phyloP scores from a whole-genome alignment of 1,140 invertebrate genomes.

The Ylistrum balloti region DNA sequence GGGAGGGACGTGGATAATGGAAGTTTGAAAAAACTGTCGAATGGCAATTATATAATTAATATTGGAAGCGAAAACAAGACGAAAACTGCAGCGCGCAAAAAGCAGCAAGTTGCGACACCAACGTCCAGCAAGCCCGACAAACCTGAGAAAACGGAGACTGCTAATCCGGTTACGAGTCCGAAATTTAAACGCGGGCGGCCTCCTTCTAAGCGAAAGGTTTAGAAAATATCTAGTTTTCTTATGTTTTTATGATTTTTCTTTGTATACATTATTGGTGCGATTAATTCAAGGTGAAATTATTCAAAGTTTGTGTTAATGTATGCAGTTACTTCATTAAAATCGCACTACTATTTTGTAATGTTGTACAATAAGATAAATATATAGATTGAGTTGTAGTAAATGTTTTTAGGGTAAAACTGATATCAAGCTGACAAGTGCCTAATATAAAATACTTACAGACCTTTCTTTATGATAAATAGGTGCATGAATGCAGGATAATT shows the following conservation, averaged over 20 bases:
- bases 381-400: too few relatives aligned
- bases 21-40: conserved; percentile 59
- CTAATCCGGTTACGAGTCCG: conserved; percentile 21
- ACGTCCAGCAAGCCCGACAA: conserved; percentile 42
- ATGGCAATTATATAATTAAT: conserved; percentile 60
- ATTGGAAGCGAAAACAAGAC: conserved; percentile 43
- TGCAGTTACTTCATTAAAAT: too few relatives aligned
- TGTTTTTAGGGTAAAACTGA: too few relatives aligned
- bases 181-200: conserved; percentile 61
- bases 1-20: conserved; percentile 68
- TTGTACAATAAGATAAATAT: too few relatives aligned
- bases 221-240: background rate
- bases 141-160: conserved; percentile 31
- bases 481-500: too few relatives aligned
- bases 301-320: too few relatives aligned
- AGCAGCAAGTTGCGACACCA: conserved; percentile 44
- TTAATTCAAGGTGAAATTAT: too few relatives aligned
- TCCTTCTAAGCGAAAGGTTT: conserved; percentile 62
- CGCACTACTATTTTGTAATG: too few relatives aligned
- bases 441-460: too few relatives aligned
- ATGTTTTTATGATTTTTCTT: background rate
- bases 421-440: too few relatives aligned
- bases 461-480: too few relatives aligned
- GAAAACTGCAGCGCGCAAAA: conserved; percentile 47
- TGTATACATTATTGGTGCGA: too few relatives aligned